phyloP scores from a whole-genome alignment of 2,113 vertebrate genomes.

The Zeus faber region DNA sequence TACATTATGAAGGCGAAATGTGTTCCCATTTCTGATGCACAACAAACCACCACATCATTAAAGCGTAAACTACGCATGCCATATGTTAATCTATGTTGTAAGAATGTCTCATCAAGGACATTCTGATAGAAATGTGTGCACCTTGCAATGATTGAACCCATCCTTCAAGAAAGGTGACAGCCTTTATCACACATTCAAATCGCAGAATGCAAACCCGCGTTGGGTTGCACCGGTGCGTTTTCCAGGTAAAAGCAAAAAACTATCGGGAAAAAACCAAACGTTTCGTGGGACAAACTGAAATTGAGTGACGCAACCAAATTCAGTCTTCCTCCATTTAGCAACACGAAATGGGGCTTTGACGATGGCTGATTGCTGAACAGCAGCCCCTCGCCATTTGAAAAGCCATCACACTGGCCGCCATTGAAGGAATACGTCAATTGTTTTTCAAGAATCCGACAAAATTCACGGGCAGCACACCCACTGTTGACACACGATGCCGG shows the following conservation, averaged over 20 bases:
- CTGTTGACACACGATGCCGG: conserved; percentile 43
- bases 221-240: too few species aligned
- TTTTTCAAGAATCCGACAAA: conserved; percentile 21
- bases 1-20: conserved; percentile 47
- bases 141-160: conserved; percentile 29
- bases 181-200: conserved; percentile 19
- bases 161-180: conserved; percentile 19
- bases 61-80: conserved; percentile 15
- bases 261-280: conserved; percentile 19
- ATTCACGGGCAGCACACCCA: conserved; percentile 28
- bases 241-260: too few species aligned
- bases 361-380: conserved; percentile 17
- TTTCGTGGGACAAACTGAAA: conserved; percentile 19
- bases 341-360: conserved; percentile 12
- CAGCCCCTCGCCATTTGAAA: conserved; percentile 18
- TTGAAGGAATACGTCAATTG: conserved; percentile 45
- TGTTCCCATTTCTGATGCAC: conserved; percentile 45
- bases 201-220: not conserved
- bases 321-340: conserved; percentile 13
- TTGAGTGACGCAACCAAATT: conserved; percentile 25
- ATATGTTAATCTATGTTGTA: conserved; percentile 31
- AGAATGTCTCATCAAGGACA: conserved; percentile 31
- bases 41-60: conserved; percentile 27
- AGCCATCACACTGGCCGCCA: not conserved
- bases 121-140: conserved; percentile 36